A percentile compares a stretch with the other conserved stretches of the same genome.
Conservation (phyloP, 2,888 invertebrate species). For the Agrochola circellaris region DNA sequence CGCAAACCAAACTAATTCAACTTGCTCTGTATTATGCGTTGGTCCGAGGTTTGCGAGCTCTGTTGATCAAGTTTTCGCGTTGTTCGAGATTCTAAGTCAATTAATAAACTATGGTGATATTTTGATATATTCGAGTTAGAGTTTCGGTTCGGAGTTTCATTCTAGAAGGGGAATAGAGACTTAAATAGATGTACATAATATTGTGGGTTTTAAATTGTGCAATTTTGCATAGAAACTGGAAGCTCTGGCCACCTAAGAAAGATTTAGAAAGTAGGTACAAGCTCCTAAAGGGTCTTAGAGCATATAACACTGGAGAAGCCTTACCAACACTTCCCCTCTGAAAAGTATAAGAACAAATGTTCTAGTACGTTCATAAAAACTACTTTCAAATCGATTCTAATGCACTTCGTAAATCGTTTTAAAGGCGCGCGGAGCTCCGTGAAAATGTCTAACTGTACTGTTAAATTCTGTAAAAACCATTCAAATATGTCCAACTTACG, state of each 20-base stretch:
- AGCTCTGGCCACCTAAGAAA: background rate
- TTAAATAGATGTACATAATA: background rate
- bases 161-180: background rate
- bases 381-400: too few species aligned
- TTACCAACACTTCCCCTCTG: too few species aligned
- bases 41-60: slow-evolving; percentile 36
- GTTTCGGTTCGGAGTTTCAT: slow-evolving; percentile 17
- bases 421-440: too few species aligned
- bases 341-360: too few species aligned
- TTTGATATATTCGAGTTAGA: slow-evolving; percentile 47
- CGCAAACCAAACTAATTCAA: slow-evolving; percentile 48
- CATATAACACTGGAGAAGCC: too few species aligned
- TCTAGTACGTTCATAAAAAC: too few species aligned
- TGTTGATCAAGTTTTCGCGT: slow-evolving; percentile 51
- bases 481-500: too few species aligned
- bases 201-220: background rate
- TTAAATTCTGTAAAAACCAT: too few species aligned
- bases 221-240: background rate
- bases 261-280: too few species aligned
- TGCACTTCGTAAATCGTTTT: too few species aligned
- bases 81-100: slow-evolving; percentile 51
- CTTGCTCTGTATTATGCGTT: slow-evolving; percentile 48
- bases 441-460: too few species aligned
- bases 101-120: slow-evolving; percentile 50
- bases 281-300: too few species aligned